A percentile compares a stretch with the other conserved stretches of the same genome.
Evolutionary conservation across 2,113 vertebrate species (phyloP).

Genomic region (Corythoichthys intestinalis): DNA sequence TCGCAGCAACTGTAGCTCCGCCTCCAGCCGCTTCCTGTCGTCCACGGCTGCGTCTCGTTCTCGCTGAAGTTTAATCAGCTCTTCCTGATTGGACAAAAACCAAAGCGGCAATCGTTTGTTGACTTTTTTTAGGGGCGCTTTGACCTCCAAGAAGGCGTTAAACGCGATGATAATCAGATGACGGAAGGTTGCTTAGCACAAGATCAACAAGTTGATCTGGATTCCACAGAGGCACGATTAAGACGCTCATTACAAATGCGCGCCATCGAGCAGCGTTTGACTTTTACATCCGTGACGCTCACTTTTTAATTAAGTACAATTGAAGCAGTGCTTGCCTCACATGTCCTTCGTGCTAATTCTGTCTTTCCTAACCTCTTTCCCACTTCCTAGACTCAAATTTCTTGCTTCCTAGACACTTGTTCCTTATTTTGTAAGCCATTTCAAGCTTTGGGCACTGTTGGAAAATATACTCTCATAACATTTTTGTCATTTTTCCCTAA

Average conservation of each 20-base stretch:
- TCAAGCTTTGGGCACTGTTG: too few relatives aligned
- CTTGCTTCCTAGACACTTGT: not conserved
- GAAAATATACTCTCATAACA: too few relatives aligned
- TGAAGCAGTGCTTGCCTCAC: not conserved
- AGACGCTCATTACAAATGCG: slow-evolving; percentile 21
- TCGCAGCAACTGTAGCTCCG: slow-evolving; percentile 27
- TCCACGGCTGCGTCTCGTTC: slow-evolving; percentile 29
- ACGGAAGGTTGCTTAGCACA: not conserved
- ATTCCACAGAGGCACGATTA: slow-evolving; percentile 39
- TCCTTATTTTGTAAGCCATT: not conserved
- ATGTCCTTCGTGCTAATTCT: not conserved
- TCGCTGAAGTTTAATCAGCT: slow-evolving; percentile 33
- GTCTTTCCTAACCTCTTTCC: not conserved
- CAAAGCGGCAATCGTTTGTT: not conserved
- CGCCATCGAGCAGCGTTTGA: slow-evolving; percentile 20
- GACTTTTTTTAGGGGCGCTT: not conserved
- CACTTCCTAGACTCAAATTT: not conserved
- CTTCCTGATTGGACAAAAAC: slow-evolving; percentile 33
- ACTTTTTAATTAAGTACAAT: not conserved
- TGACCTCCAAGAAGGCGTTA: not conserved
- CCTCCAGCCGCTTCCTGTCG: slow-evolving; percentile 23
- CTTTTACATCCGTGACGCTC: not conserved
- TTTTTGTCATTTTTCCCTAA: too few relatives aligned
- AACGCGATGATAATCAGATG: not conserved
- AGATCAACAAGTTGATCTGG: slow-evolving; percentile 21